Percentiles rank a stretch among this genome's conserved stretches.
Evolutionary conservation across 2,797 vertebrate species (phyloP).

Genomic region (Phoeniculus purpureus): DNA sequence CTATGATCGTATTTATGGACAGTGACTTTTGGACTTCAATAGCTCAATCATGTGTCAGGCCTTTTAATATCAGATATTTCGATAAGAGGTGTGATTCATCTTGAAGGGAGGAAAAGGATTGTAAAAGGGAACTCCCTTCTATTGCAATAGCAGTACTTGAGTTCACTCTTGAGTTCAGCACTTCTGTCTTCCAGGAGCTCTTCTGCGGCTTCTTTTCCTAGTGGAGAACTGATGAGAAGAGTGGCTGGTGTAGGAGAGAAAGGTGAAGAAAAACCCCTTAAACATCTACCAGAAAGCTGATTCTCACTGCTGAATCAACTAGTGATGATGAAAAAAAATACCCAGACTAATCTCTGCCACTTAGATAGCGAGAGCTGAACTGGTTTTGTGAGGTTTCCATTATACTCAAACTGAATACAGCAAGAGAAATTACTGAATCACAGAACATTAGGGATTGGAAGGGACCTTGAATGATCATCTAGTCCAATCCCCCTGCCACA

Average conservation of each 20-base stretch:
- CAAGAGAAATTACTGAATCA: too few relatives aligned
- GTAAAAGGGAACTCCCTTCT: constrained; percentile 66
- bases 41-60: not conserved
- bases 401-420: too few relatives aligned
- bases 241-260: not conserved
- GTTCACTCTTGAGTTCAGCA: constrained; percentile 27
- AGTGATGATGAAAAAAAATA: not conserved
- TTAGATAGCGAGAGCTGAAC: too few relatives aligned
- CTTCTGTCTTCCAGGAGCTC: constrained; percentile 38
- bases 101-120: constrained; percentile 56
- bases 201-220: not conserved
- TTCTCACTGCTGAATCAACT: constrained; percentile 11
- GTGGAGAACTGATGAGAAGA: constrained; percentile 4
- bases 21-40: not conserved
- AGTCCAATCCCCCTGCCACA: too few relatives aligned
- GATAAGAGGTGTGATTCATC: constrained; percentile 54
- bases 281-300: not conserved
- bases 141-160: constrained; percentile 38
- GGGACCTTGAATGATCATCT: too few relatives aligned
- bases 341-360: too few relatives aligned
- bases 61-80: constrained; percentile 14
- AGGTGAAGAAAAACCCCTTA: constrained; percentile 28
- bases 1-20: not conserved
- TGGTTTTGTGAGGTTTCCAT: too few relatives aligned
- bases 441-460: too few relatives aligned